These are phyloP conservation scores for Grantiella picta DNA, from an alignment of 2,113 vertebrate species.

Conservation along the genomic window DNA sequence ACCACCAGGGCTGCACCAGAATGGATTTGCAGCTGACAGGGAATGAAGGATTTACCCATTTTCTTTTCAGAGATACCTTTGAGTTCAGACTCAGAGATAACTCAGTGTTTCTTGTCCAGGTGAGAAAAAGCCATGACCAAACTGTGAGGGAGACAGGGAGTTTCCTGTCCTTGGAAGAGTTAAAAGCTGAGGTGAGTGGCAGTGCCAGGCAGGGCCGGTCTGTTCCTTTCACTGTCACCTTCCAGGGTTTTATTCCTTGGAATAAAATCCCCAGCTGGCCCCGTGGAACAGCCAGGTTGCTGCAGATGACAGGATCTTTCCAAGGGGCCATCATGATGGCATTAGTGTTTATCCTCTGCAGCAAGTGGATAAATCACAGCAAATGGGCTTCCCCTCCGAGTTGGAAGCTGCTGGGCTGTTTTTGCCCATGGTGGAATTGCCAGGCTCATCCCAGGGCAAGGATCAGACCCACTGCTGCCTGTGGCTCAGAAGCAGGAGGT, in stretches of 20 bases:
- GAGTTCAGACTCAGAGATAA: not conserved
- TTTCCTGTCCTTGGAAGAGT: not conserved
- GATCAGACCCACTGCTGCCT: not conserved
- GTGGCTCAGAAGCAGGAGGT: not conserved
- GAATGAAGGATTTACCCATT: not conserved
- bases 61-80: not conserved
- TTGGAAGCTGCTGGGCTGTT: conserved; percentile 10
- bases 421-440: not conserved
- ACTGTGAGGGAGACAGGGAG: not conserved
- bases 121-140: not conserved
- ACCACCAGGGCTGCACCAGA: not conserved
- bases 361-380: conserved; percentile 54
- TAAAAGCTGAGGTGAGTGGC: not conserved
- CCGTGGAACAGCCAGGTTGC: conserved; percentile 1
- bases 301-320: conserved; percentile 34
- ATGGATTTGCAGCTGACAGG: not conserved
- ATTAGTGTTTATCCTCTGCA: conserved; percentile 45
- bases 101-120: not conserved
- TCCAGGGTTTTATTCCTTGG: not conserved
- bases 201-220: not conserved
- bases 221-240: not conserved
- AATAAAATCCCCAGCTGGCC: not conserved
- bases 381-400: conserved; percentile 47
- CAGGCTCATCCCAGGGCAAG: not conserved
- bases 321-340: conserved; percentile 3